Conservation (phyloP, 2,113 vertebrate genomes). For the Haplotaxodon microlepis region DNA sequence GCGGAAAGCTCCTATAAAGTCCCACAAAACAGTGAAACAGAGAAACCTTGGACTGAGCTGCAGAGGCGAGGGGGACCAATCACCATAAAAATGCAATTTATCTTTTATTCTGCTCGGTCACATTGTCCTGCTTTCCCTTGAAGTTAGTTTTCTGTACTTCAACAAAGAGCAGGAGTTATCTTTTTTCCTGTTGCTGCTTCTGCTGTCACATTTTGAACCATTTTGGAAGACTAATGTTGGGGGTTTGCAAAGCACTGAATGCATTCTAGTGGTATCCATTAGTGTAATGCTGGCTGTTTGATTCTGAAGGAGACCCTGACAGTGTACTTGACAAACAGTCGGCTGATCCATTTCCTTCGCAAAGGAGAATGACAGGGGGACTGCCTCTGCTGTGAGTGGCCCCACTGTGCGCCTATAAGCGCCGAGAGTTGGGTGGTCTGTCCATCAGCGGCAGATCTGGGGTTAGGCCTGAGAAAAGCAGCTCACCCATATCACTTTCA, state of each 20-base stretch:
- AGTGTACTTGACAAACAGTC: conserved; percentile 57
- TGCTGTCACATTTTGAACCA: conserved; percentile 33
- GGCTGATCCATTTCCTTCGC: conserved; percentile 67
- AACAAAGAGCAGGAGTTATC: conserved; percentile 9
- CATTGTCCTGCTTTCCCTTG: conserved; percentile 23
- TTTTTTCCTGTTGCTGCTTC: conserved; percentile 3
- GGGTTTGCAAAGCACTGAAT: conserved; percentile 41
- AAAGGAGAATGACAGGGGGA: conserved; percentile 58
- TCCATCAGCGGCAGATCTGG: conserved; percentile 76
- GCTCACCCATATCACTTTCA: conserved; percentile 76
- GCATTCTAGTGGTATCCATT: conserved; percentile 39
- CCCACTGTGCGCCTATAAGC: conserved; percentile 62
- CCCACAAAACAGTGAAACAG: conserved; percentile 41
- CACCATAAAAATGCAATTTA: conserved; percentile 50
- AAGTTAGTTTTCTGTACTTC: conserved; percentile 17
- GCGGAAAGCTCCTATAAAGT: conserved; percentile 53
- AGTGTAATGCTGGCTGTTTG: conserved; percentile 38
- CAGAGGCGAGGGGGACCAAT: conserved; percentile 22
- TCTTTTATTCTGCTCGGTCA: conserved; percentile 43
- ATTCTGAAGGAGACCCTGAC: conserved; percentile 56
- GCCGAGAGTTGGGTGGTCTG: conserved; percentile 75
- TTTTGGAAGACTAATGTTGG: conserved; percentile 14
- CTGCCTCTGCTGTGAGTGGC: conserved; percentile 53
- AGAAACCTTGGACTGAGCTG: not conserved
- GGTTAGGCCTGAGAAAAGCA: conserved; percentile 74